Base-by-base conservation (phyloP, 2,888 invertebrate genomes). In the Ormyrus thymus region DNA sequence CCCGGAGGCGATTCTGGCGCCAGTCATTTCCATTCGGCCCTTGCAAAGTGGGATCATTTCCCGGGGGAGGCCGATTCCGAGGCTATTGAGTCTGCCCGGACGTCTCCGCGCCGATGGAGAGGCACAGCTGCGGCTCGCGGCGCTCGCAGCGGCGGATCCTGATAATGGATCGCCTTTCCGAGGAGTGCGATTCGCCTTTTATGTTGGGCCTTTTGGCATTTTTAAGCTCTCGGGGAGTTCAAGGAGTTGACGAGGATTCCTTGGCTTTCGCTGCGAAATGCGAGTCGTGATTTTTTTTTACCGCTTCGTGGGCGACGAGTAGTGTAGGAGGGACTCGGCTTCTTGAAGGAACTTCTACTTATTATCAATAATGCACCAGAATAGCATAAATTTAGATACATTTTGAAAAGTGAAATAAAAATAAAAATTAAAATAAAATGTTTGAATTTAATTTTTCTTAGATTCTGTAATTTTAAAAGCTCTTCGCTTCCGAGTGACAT, bases 31-130 rank as follows among this genome's bases (percentile, higher is more conserved):
- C 88, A 90, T 90, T 88, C 61, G 86, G 86, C 85, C 86, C 87
- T 86, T 85, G 87, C 88, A 87, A 88, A 89, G 88, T 87, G 87
- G 86, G 84, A 86, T 89, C 90, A 90, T 90, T 90, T 89, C 90
- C 90, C 89, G 80, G 73, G 89, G 84, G 89, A 85, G 50, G 58
- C 45, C 48, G 11, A 50, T 9, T 56, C 45, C 45, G 13, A 13
- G 29, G 9, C 11, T 6, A 11, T 8, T 50, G 15, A 15, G 10
- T 7, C 29, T 13, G 43, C 45, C 29, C 15, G 46, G 29, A 11
- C 55, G 51, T 51, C 51, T 51, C 51, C 51, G 29, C 29, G 29
- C 4, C 29, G 29, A 29, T 29, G 29, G 29, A 53, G 53, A 56
- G 29, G 51, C 72, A 71, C 69, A 71, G 59, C 65, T 71, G 76